These are phyloP conservation scores for Pangasianodon gigas DNA, from an alignment of 2,113 vertebrate genomes.

Conservation along the genomic window DNA sequence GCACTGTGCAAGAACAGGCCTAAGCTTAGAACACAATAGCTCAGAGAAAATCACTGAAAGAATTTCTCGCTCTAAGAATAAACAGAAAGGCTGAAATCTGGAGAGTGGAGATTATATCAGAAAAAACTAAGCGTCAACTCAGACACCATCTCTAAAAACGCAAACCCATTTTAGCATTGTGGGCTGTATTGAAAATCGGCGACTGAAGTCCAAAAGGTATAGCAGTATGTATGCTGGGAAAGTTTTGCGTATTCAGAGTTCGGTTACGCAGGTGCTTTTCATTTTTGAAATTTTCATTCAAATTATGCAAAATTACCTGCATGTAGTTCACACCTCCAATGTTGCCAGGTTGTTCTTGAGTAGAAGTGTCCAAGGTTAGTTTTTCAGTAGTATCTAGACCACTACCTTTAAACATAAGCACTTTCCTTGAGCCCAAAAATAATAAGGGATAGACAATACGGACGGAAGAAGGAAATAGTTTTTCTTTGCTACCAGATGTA, in stretches of 20 bases:
- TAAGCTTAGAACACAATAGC: not conserved
- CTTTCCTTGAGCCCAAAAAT: not conserved
- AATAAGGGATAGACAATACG: not conserved
- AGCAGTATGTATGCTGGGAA: not conserved
- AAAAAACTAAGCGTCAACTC: not conserved
- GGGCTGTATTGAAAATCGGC: not conserved
- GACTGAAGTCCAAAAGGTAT: not conserved
- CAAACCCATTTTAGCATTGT: not conserved
- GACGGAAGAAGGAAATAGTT: too few relatives aligned
- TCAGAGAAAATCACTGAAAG: not conserved
- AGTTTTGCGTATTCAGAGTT: not conserved
- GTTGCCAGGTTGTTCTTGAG: not conserved
- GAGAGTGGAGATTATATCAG: not conserved
- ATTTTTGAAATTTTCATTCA: not conserved
- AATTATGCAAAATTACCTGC: not conserved
- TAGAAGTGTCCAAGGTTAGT: not conserved
- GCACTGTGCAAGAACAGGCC: not conserved
- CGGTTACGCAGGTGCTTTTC: not conserved
- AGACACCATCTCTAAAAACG: not conserved
- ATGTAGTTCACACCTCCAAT: not conserved
- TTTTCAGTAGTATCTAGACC: not conserved
- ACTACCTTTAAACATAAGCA: not conserved
- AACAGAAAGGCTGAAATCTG: slow-evolving; percentile 9
- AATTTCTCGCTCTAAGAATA: not conserved
- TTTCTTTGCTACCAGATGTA: not conserved